Base-by-base conservation (phyloP, 2,113 vertebrate species). In the Brachyistius frenatus region DNA sequence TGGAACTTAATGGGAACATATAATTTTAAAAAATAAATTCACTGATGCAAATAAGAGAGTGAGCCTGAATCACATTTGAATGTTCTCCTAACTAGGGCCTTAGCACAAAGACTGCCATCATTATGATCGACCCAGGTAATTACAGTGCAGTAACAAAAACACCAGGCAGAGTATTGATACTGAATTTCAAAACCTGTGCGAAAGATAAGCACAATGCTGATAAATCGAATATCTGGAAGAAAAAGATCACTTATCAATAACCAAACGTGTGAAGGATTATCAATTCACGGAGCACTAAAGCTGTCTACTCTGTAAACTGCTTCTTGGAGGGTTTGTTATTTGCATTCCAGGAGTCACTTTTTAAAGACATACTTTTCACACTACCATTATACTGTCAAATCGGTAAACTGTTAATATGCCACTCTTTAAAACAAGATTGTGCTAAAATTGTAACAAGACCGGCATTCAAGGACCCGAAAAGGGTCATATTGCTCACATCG, bases 81-180 rank as follows among this genome's bases (percentile, higher is more conserved):
- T 23, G 23, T 23, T 23, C 23, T 23, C 23, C 23, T 23, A 23
- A 23, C 23, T 23, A 23, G 23, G 23, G 23, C 23, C 69, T 76
- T 60, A 16, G 65, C 55, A 74, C 46, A 31, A 66, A 50, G 54
- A 32, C 75, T 54, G 64, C 23, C 2, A 9, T 75, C 76, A 78
- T 76, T 72, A 64, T 64, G 63, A 56, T 50, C 66, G 62, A 60
- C 6, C 49, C n/a, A 33, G 41, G 56, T 89, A 82, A 85, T 89
- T 80, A 80, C 5, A 6, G 65, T 50, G 78, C 73, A 57, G 13
- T 23, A 70, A 11, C n/a, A 49, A 78, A 86, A 78, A 64, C 23
- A 39, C 0, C 5, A 84, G 53, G 35, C 9, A 55, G 23, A 23
- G 23, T 23, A 23, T 23, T 23, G 23, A 23, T 23, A 23, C 23